Base-by-base conservation (phyloP, 1,140 invertebrate genomes). In the Manduca sexta region DNA sequence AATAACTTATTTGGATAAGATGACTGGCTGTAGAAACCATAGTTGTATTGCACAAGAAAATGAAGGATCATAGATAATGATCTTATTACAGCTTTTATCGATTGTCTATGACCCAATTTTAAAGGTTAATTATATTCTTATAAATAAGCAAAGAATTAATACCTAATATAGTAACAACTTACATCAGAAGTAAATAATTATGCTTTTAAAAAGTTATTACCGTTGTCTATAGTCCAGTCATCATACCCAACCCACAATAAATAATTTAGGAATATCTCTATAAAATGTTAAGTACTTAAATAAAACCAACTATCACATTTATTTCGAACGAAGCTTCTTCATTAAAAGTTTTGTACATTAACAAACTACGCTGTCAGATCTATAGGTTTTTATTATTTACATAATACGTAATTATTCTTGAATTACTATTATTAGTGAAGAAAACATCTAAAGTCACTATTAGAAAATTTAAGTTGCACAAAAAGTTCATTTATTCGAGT, bases 271-370 rank as follows among this genome's bases (percentile, higher is more conserved):
- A 68, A 74, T 77, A 80, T 72, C 62, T 78, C 68, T 78, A 70
- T 74, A 76, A 68, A 74, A 70, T 70, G 79, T 81, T 84, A 84
- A 83, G 77, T 84, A 84, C 79, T 83, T 79, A 81, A 75, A 74
- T 69, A 74, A 70, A 75, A 76, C 74, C 70, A 78, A 82, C 80
- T 84, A 84, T 84, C 81, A 84, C 81, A 84, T 82, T 81, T 78
- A 84, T 70, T 72, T 75, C 64, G 66, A 78, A 78, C 60, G 67
- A 78, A 78, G 74, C 74, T 64, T 72, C 66, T 61, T 69, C 58
- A 60, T 58, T 34, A 34, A 44, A 60, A 56, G 51, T 66, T 63
- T 77, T 83, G 69, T 80, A 79, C 73, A 82, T 48, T 47, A 42
- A 49, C 52, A 59, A 55, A 63, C 62, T 62, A 64, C 21, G 21